phyloP scores from a whole-genome alignment of 2,888 invertebrate genomes.

The Ferdinandea cuprea region DNA sequence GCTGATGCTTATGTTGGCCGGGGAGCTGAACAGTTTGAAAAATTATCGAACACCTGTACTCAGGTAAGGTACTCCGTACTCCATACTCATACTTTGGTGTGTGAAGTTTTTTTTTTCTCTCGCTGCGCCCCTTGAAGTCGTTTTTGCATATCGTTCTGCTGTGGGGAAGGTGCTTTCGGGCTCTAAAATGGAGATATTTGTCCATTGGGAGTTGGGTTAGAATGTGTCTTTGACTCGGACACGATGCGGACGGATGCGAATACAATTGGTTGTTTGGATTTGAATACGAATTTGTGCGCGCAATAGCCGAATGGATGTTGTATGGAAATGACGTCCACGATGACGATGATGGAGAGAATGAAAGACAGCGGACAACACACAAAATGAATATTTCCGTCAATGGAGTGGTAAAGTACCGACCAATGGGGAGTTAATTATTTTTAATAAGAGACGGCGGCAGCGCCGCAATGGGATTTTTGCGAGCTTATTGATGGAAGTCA shows the following conservation, averaged over 20 bases:
- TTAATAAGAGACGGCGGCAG: constrained; percentile 55
- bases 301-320: constrained; percentile 44
- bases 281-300: constrained; percentile 65
- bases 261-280: constrained; percentile 71
- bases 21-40: constrained; percentile 64
- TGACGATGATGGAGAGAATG: constrained; percentile 39
- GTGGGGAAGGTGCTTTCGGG: constrained; percentile 24
- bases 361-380: constrained; percentile 4
- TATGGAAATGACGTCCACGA: constrained; percentile 25
- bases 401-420: constrained; percentile 50
- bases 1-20: background rate
- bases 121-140: background rate
- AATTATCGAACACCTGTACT: constrained; percentile 75
- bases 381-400: constrained; percentile 11
- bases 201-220: constrained; percentile 65
- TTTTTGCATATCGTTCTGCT: constrained; percentile 51
- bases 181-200: constrained; percentile 74
- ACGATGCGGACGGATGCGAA: constrained; percentile 33
- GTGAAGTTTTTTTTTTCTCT: constrained; percentile 40
- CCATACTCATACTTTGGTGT: constrained; percentile 46
- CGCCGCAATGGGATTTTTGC: background rate
- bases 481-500: background rate
- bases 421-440: constrained; percentile 74
- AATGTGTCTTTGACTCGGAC: constrained; percentile 36
- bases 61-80: constrained; percentile 35